A percentile compares a stretch with the other conserved stretches of the same genome.
Evolutionary conservation across 2,113 vertebrate species (phyloP).

Genomic region (Tinamus guttatus): DNA sequence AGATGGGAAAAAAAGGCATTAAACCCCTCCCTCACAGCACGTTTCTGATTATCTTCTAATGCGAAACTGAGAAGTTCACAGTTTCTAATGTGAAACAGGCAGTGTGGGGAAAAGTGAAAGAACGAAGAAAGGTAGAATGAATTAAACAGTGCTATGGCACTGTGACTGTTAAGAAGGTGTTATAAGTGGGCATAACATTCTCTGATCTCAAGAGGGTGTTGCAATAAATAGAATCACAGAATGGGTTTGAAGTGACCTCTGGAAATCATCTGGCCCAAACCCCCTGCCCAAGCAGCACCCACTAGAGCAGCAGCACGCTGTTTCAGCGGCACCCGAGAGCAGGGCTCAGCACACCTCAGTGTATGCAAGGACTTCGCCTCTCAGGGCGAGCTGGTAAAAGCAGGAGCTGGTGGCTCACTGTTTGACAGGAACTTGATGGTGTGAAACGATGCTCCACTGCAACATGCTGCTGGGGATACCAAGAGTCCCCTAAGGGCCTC

Average conservation of each 20-base stretch:
- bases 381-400: not conserved
- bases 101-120: not conserved
- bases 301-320: too few species aligned
- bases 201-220: not conserved
- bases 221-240: not conserved
- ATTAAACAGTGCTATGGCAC: not conserved
- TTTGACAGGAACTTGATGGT: not conserved
- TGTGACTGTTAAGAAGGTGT: not conserved
- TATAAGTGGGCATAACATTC: not conserved
- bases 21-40: not conserved
- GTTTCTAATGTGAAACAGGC: not conserved
- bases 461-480: rapidly evolving
- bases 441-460: rapidly evolving
- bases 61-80: not conserved
- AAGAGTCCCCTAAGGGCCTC: not conserved
- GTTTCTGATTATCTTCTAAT: slow-evolving; percentile 4
- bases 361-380: not conserved
- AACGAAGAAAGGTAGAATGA: not conserved
- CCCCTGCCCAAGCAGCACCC: too few species aligned
- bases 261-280: too few species aligned
- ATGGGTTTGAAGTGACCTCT: too few species aligned
- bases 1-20: not conserved
- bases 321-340: not conserved
- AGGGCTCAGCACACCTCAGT: not conserved
- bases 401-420: not conserved